Conservation (phyloP, 2,113 vertebrate genomes). For the Paradoxurus hermaphroditus region DNA sequence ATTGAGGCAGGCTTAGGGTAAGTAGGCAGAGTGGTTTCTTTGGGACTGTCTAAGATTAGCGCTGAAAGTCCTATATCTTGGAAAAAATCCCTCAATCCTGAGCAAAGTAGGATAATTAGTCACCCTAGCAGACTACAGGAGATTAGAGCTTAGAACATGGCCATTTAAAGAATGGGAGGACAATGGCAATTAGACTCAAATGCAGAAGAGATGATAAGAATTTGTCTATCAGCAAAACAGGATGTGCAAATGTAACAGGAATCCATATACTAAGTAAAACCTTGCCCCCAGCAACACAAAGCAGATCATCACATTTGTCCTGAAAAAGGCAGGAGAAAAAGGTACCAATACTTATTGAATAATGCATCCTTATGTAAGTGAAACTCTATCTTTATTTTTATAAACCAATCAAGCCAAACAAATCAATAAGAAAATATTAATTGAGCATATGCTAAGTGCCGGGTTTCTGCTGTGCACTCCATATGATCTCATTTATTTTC, state of each 20-base stretch:
- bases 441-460: neutral
- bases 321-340: neutral
- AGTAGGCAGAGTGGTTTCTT: neutral
- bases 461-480: neutral
- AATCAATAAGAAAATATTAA: neutral
- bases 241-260: neutral
- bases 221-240: neutral
- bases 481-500: neutral
- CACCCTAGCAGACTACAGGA: neutral
- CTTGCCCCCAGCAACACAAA: neutral
- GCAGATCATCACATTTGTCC: neutral
- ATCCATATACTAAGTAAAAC: neutral
- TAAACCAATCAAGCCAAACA: neutral
- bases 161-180: neutral
- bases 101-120: neutral
- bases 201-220: neutral
- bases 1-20: neutral
- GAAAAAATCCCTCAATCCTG: neutral
- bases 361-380: neutral
- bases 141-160: neutral
- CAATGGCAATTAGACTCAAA: neutral
- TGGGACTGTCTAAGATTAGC: neutral
- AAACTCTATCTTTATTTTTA: neutral
- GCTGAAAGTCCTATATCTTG: neutral
- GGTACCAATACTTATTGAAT: neutral